These are phyloP conservation scores for Oenanthe oenanthe DNA, from an alignment of 2,113 vertebrate genomes.

Conservation along the genomic window DNA sequence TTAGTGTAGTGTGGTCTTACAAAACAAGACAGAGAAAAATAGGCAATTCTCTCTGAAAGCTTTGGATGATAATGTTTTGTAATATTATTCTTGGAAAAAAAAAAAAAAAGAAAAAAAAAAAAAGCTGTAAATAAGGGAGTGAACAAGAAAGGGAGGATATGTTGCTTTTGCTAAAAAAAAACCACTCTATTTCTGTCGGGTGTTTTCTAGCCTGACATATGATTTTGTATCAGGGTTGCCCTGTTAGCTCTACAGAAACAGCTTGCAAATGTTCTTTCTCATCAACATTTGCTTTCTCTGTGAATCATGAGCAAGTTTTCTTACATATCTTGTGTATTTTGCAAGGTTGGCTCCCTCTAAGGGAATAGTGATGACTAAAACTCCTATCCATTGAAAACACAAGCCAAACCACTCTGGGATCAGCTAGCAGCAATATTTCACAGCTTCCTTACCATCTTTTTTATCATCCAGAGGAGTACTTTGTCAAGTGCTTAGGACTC, in stretches of 20 bases:
- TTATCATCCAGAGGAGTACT: background rate
- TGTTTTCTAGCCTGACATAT: background rate
- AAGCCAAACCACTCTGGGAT: background rate
- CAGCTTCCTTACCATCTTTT: background rate
- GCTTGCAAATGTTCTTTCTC: background rate
- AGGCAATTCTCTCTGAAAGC: background rate
- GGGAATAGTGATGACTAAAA: background rate
- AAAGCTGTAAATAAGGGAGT: background rate
- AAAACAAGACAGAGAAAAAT: slow-evolving; percentile 31
- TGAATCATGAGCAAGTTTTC: background rate
- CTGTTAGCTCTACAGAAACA: background rate
- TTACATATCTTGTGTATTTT: background rate
- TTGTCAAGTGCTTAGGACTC: background rate
- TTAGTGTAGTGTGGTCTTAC: background rate
- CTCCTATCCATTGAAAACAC: background rate
- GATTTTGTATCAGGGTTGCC: background rate
- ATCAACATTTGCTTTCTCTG: background rate
- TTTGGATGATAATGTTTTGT: background rate
- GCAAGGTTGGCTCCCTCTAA: background rate
- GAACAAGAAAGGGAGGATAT: background rate
- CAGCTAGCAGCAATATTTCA: background rate
- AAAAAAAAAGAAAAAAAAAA: background rate
- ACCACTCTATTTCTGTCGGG: background rate
- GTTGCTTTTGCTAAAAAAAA: background rate
- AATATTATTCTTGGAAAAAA: background rate